Evolutionary conservation across 2,797 vertebrate genomes (phyloP).

Genomic region (Urosaurus nigricauda): DNA sequence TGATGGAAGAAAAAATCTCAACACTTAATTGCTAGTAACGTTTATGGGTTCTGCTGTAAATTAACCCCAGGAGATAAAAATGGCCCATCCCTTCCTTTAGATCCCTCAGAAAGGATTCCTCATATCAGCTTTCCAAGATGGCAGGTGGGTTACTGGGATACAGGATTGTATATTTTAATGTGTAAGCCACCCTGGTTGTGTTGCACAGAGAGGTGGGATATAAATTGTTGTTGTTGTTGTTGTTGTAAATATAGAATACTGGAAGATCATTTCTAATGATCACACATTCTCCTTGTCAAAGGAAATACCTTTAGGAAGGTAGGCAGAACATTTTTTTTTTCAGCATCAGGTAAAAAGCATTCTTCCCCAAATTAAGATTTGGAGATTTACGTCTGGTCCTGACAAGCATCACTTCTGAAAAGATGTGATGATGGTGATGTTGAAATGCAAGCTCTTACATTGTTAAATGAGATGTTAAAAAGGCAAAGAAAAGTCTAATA

Average conservation of each 20-base stretch:
- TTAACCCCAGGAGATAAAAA: not conserved
- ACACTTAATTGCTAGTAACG: not conserved
- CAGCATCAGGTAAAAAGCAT: fast-evolving
- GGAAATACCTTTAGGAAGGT: not conserved
- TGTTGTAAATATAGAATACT: not conserved
- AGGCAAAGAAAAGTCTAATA: constrained; percentile 5
- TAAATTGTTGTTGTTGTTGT: too few species aligned
- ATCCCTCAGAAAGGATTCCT: not conserved
- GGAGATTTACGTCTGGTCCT: not conserved
- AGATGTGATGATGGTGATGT: not conserved
- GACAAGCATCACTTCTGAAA: constrained; percentile 28
- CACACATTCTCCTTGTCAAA: not conserved
- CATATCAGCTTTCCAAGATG: not conserved
- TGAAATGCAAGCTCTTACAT: constrained; percentile 37
- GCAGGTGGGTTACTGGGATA: too few species aligned
- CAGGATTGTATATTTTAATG: too few species aligned
- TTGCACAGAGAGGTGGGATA: too few species aligned
- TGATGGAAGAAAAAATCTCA: not conserved
- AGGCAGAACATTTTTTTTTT: not conserved
- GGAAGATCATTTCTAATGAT: not conserved
- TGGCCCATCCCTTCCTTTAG: not conserved
- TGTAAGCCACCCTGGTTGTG: too few species aligned
- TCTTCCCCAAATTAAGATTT: not conserved
- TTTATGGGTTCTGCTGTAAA: not conserved
- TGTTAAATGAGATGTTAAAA: constrained; percentile 27